Percentiles rank a stretch among this genome's conserved stretches.
Evolutionary conservation across 2,113 vertebrate genomes (phyloP).

Genomic region (Mustelus asterias): DNA sequence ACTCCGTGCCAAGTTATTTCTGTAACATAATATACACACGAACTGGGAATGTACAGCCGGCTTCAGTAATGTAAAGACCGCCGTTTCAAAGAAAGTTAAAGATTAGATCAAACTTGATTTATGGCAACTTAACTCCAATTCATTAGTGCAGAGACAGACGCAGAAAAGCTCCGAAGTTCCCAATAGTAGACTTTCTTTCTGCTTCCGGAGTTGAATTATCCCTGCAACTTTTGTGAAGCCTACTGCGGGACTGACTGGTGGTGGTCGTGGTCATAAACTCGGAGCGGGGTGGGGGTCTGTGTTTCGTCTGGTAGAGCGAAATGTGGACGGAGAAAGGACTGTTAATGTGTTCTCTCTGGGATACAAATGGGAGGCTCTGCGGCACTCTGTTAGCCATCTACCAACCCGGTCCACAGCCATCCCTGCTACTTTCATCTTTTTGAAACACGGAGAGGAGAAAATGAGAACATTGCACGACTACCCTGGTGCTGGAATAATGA

Average conservation of each 20-base stretch:
- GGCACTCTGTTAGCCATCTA: conserved; percentile 48
- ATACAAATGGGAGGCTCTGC: conserved; percentile 47
- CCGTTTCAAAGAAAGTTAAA: not conserved
- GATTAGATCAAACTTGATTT: not conserved
- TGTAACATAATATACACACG: conserved; percentile 11
- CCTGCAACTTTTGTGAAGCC: not conserved
- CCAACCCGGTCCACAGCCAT: conserved; percentile 49
- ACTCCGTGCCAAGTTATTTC: not conserved
- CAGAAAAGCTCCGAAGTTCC: not conserved
- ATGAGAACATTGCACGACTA: conserved; percentile 48
- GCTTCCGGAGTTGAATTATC: not conserved
- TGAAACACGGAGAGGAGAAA: conserved; percentile 46
- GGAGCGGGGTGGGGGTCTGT: not conserved
- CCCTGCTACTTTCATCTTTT: conserved; percentile 48
- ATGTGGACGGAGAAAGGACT: conserved; percentile 42
- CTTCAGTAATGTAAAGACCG: not conserved
- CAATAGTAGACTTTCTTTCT: not conserved
- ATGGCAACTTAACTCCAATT: not conserved
- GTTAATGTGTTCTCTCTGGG: conserved; percentile 45
- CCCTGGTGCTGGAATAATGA: conserved; percentile 51
- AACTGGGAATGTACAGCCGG: not conserved
- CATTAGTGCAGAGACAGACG: not conserved
- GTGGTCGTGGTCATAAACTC: not conserved
- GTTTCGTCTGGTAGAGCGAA: not conserved
- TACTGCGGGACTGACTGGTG: not conserved